Base-by-base conservation (phyloP, 2,113 vertebrate species). In the Anoplopoma fimbria region DNA sequence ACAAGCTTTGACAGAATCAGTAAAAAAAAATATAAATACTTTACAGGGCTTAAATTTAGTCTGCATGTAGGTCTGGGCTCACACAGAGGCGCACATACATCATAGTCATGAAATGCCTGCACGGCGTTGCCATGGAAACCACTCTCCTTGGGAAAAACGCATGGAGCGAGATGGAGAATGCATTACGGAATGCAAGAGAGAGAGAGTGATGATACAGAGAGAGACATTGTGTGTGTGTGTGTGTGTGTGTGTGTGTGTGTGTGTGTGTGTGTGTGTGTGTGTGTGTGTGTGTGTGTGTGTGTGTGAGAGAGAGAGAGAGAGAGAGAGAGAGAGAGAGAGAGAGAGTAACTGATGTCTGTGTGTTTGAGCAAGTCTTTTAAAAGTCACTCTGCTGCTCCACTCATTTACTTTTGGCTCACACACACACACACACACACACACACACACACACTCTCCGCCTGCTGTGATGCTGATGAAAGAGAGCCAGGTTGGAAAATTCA, bases 41-140 rank as follows among this genome's bases (percentile, higher is more conserved):
- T 61, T 5, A 47, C 70, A 47, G 34, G 61, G 51, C 47, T 71
- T n/a, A 65, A 47, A 65, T 81, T 63, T 14, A 34, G 38, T 81
- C 65, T 36, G 53, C 6, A 49, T 71, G 40, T 29, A 72, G 31
- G 78, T 27, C 38, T 15, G 63, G 76, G 42, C 27, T 49, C 23
- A 8, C 64, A 57, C 69, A 6, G 13, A 8, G 13, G 53, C 1
- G 14, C 45, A 61, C 75, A 77, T 75, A 53, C 47, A 81, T 67
- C 72, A 60, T 31, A 14, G 62, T 65, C 64, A 69, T 79, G 73
- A 84, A 81, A 87, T 75, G 83, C 83, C 70, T 81, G 73, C 58
- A 55, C 10, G 25, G 12, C 13, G 77, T 92, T 87, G 65, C 70
- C 89, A 91, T 85, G 84, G 92, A 87, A 87, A 92, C 92, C 71